phyloP scores from a whole-genome alignment of 2,888 invertebrate species.

The Rutpela maculata region DNA sequence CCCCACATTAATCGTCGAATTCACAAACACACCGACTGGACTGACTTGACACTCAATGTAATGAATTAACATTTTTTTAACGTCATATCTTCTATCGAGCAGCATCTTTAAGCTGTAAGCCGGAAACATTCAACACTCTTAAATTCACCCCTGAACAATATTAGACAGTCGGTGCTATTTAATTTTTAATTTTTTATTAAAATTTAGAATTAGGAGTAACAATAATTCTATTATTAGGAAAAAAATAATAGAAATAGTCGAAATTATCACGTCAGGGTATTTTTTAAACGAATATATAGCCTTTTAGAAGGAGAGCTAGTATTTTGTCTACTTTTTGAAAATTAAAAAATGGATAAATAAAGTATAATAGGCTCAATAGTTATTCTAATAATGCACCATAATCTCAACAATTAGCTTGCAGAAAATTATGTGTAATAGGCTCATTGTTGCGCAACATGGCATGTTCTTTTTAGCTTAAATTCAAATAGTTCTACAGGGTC shows the following conservation, averaged over 20 bases:
- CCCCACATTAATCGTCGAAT: no score
- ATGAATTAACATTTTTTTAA: no score
- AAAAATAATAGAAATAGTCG: constrained; percentile 10
- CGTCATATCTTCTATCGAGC: no score
- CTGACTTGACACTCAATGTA: no score
- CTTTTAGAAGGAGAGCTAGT: constrained; percentile 6
- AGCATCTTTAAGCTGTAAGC: background rate
- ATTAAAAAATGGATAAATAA: background rate
- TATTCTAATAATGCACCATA: background rate
- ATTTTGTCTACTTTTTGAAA: constrained; percentile 32
- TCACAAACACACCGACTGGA: no score
- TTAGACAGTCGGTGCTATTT: constrained; percentile 17
- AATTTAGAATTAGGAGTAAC: constrained; percentile 13
- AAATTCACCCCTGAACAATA: background rate
- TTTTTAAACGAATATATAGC: constrained; percentile 23
- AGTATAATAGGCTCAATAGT: background rate
- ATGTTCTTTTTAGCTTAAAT: no score
- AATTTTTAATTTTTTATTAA: background rate
- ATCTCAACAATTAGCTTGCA: constrained; percentile 1
- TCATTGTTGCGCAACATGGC: background rate
- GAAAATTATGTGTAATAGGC: background rate
- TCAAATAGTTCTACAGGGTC: no score
- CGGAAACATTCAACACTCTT: background rate
- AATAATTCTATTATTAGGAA: constrained; percentile 7
- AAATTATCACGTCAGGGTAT: constrained; percentile 41